phyloP scores from a whole-genome alignment of 2,797 vertebrate genomes.

The Octomys mimax region DNA sequence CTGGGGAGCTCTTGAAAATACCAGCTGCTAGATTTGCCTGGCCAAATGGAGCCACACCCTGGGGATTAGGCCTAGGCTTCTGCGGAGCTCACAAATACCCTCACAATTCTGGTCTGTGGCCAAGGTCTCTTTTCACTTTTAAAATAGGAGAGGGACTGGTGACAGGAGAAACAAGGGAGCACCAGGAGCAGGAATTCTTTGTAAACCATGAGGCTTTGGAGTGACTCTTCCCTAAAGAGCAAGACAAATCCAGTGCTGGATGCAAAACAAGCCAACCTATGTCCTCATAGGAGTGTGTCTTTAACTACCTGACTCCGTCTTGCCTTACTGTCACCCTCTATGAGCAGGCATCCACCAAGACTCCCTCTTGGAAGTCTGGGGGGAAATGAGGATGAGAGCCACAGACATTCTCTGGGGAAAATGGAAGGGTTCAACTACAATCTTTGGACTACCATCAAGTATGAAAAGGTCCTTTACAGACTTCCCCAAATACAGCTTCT shows the following conservation, averaged over 20 bases:
- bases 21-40: background rate
- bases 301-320: background rate
- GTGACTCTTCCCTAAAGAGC: background rate
- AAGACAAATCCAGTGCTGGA: background rate
- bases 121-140: background rate
- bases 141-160: background rate
- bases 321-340: background rate
- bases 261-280: background rate
- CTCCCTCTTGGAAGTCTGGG: background rate
- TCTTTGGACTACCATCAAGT: too few relatives aligned
- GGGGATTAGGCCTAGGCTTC: background rate
- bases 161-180: background rate
- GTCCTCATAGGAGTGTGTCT: background rate
- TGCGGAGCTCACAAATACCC: background rate
- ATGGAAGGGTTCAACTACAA: background rate
- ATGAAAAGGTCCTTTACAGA: too few relatives aligned
- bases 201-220: background rate
- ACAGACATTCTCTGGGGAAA: background rate
- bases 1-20: background rate
- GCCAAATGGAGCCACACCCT: background rate
- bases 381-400: background rate
- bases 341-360: background rate
- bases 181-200: background rate
- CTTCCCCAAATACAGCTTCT: too few relatives aligned
- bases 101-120: background rate